A percentile compares a stretch with the other conserved stretches of the same genome.
Evolutionary conservation across 2,113 vertebrate species (phyloP).

Genomic region (Lepidothrix coronata): DNA sequence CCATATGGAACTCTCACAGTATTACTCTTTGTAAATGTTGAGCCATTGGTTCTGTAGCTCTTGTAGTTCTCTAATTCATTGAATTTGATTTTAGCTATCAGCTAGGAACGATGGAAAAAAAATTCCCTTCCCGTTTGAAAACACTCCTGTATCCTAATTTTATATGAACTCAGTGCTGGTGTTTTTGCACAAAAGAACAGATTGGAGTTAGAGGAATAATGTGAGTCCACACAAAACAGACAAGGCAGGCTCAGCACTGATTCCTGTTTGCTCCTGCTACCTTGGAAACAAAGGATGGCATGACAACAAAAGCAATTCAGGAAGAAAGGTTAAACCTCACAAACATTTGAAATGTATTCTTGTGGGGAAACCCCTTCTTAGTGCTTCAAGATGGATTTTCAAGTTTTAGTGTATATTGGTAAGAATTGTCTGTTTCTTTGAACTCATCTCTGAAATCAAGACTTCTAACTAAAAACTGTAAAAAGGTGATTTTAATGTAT

Average conservation of each 20-base stretch:
- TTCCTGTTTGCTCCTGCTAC: constrained; percentile 24
- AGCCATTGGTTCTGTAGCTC: background rate
- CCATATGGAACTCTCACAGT: background rate
- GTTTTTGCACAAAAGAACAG: constrained; percentile 34
- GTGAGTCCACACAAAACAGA: background rate
- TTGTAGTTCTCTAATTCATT: background rate
- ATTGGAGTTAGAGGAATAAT: background rate
- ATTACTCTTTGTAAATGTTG: background rate
- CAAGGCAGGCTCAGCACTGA: background rate
- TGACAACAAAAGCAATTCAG: constrained; percentile 57
- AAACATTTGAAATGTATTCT: background rate
- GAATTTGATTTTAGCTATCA: background rate
- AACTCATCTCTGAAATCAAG: background rate
- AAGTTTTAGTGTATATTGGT: background rate
- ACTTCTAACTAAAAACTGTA: background rate
- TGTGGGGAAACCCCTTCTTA: background rate
- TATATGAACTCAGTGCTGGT: background rate
- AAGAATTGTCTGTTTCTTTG: background rate
- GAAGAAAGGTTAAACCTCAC: constrained; percentile 28
- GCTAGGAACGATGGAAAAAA: background rate
- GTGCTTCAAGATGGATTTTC: background rate
- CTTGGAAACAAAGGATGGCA: constrained; percentile 58
- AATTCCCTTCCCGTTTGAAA: background rate
- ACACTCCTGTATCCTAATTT: background rate
- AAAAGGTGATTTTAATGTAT: background rate